A percentile compares a stretch with the other conserved stretches of the same genome.
phyloP scores from a whole-genome alignment of 2,113 vertebrate genomes.

The Chrysochloris asiatica region DNA sequence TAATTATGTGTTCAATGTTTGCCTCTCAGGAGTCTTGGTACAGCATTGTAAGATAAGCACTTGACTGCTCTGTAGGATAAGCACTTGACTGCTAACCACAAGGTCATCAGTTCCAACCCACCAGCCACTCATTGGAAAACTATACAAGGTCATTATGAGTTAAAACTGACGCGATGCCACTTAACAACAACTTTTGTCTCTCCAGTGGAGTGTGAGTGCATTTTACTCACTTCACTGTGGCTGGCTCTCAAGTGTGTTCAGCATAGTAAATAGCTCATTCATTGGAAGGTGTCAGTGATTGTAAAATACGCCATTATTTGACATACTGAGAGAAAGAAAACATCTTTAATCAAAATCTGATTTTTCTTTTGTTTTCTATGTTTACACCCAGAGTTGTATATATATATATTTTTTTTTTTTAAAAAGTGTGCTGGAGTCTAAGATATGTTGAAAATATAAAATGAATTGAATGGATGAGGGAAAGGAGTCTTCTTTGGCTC shows the following conservation, averaged over 20 bases:
- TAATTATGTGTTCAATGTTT: background rate
- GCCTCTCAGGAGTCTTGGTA: too few relatives aligned
- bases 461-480: background rate
- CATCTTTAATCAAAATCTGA: constrained; percentile 1
- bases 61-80: too few relatives aligned
- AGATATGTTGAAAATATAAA: background rate
- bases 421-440: background rate
- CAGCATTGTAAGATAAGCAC: too few relatives aligned
- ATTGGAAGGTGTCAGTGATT: constrained; percentile 6
- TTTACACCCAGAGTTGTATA: constrained; percentile 13
- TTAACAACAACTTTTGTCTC: too few relatives aligned
- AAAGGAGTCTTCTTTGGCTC: background rate
- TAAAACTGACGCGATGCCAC: too few relatives aligned
- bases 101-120: too few relatives aligned
- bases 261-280: background rate
- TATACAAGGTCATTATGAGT: too few relatives aligned
- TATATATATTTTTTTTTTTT: background rate
- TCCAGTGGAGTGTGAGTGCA: background rate
- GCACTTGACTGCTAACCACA: too few relatives aligned
- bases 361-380: constrained; percentile 27
- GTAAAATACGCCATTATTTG: background rate
- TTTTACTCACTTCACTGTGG: background rate
- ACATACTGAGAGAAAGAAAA: constrained; percentile 11
- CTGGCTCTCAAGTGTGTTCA: background rate
- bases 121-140: too few relatives aligned